Evolutionary conservation across 2,797 vertebrate species (phyloP).

Genomic region (Botia almorhae): DNA sequence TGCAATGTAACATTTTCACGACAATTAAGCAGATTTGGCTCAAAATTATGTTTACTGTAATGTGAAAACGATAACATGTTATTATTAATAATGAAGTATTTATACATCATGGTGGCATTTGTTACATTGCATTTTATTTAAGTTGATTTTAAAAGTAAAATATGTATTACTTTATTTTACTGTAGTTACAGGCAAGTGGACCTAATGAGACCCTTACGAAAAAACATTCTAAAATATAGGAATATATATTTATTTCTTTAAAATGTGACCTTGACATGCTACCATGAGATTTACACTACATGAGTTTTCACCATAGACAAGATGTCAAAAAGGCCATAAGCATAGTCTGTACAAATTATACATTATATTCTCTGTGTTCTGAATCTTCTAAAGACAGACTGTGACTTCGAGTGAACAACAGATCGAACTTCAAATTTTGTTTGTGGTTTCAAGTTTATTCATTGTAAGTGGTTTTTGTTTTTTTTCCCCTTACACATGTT

Average conservation of each 20-base stretch:
- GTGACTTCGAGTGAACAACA: background rate
- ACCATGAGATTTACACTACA: background rate
- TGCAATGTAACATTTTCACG: background rate
- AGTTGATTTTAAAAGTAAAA: background rate
- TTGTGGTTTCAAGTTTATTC: background rate
- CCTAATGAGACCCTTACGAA: background rate
- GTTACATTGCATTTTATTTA: background rate
- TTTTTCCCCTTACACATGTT: background rate
- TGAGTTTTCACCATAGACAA: background rate
- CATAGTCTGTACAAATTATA: background rate
- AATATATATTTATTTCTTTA: background rate
- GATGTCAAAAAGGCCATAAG: background rate
- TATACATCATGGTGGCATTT: background rate
- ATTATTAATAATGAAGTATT: background rate
- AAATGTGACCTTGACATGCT: background rate
- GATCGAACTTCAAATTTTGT: background rate
- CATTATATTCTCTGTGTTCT: background rate
- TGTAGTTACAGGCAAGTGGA: background rate
- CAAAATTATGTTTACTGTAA: background rate
- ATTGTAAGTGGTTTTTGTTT: background rate
- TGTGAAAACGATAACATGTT: background rate
- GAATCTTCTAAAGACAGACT: background rate
- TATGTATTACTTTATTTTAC: background rate
- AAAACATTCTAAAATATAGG: too few species aligned
- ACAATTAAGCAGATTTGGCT: background rate